Evolutionary conservation across 2,888 invertebrate species (phyloP).

Genomic region (Caenorhabditis drosophilae): DNA sequence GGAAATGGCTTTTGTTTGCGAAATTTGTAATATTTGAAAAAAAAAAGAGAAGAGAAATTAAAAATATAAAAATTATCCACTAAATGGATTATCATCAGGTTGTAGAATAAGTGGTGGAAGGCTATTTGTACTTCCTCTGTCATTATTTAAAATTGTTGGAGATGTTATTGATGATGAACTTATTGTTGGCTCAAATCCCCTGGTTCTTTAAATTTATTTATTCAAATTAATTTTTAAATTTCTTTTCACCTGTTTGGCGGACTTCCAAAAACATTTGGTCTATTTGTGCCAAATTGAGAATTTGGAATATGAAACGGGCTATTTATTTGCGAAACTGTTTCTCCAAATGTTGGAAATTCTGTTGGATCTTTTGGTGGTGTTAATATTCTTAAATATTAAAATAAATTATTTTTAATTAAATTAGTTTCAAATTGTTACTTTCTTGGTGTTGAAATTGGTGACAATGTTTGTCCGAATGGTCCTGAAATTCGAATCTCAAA

Average conservation of each 20-base stretch:
- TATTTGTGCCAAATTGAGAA: slow-evolving; percentile 8
- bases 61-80: slow-evolving; percentile 3
- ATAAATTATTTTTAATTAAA: slow-evolving; percentile 5
- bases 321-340: slow-evolving; percentile 34
- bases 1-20: too few relatives aligned
- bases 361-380: slow-evolving; percentile 48
- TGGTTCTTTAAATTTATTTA: slow-evolving; percentile 15
- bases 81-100: slow-evolving; percentile 10
- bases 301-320: slow-evolving; percentile 18
- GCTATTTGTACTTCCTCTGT: not conserved
- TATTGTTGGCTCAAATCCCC: not conserved
- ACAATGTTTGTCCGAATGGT: slow-evolving; percentile 30
- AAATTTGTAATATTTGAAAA: too few relatives aligned
- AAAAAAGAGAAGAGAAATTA: slow-evolving; percentile 1
- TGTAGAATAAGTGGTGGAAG: slow-evolving; percentile 3
- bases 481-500: slow-evolving; percentile 28
- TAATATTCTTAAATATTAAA: slow-evolving; percentile 8
- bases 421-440: slow-evolving; percentile 19
- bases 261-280: slow-evolving; percentile 48
- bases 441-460: slow-evolving; percentile 39
- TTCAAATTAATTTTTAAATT: not conserved
- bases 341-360: slow-evolving; percentile 50
- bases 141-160: not conserved
- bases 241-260: slow-evolving; percentile 35
- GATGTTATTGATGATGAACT: too few relatives aligned